These are phyloP conservation scores for Columba livia DNA, from an alignment of 2,113 vertebrate genomes.

Conservation along the genomic window DNA sequence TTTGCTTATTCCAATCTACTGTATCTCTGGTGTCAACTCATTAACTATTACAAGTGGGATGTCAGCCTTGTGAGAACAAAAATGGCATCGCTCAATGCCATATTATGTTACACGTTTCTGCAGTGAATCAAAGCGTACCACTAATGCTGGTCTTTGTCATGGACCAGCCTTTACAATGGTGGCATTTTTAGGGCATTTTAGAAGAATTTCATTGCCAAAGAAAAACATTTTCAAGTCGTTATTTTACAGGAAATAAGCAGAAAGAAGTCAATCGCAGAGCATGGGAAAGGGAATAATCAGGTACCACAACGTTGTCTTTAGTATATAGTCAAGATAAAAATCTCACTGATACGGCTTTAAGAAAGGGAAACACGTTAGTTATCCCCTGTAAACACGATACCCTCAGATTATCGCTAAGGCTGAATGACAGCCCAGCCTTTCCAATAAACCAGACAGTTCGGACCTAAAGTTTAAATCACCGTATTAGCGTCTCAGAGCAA, in stretches of 20 bases:
- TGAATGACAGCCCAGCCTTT: conserved; percentile 28
- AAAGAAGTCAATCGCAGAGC: background rate
- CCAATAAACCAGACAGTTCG: background rate
- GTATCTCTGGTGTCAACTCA: background rate
- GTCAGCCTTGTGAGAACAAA: background rate
- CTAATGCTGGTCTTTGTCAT: background rate
- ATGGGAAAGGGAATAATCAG: background rate
- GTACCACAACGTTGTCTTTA: background rate
- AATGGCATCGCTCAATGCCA: background rate
- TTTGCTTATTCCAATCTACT: background rate
- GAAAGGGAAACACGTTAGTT: conserved; percentile 16
- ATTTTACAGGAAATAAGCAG: background rate
- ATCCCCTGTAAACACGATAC: background rate
- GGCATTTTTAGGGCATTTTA: background rate
- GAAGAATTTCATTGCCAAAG: background rate
- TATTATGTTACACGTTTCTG: background rate
- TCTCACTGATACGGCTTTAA: background rate
- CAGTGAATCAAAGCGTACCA: background rate
- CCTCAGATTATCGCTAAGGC: background rate
- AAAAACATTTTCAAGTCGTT: background rate
- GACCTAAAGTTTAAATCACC: conserved; percentile 35
- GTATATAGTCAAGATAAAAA: conserved; percentile 26
- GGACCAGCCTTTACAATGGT: background rate
- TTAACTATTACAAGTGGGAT: background rate
- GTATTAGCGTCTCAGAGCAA: background rate